Conservation (phyloP, 2,113 vertebrate genomes). For the Rhineura floridana region DNA sequence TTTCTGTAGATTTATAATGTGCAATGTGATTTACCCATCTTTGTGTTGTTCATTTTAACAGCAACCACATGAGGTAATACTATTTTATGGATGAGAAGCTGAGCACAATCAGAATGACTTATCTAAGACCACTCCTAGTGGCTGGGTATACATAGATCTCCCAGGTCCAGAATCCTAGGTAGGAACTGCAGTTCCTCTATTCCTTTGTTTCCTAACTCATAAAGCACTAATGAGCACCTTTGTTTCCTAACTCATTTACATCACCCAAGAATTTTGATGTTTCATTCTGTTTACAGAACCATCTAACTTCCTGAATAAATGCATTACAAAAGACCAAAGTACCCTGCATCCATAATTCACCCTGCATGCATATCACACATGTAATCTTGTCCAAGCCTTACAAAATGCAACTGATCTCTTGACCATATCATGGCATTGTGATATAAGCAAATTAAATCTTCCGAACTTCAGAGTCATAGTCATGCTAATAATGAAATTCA, state of each 20-base stretch:
- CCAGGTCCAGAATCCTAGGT: neutral
- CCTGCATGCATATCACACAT: neutral
- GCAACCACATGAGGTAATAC: neutral
- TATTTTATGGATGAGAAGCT: neutral
- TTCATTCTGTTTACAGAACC: neutral
- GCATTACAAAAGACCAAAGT: neutral
- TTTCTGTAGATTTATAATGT: neutral
- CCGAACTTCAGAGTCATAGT: neutral
- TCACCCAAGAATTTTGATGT: neutral
- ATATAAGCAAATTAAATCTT: neutral
- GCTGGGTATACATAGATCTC: neutral
- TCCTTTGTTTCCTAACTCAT: neutral
- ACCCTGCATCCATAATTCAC: neutral
- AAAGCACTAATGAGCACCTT: too few relatives aligned
- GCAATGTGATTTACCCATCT: neutral
- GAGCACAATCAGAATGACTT: neutral
- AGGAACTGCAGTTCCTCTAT: fast-evolving
- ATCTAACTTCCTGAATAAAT: neutral
- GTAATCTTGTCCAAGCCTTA: neutral
- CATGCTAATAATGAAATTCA: neutral
- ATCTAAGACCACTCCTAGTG: neutral
- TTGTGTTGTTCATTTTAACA: neutral
- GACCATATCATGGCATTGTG: neutral
- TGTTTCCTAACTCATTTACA: conserved; percentile 3
- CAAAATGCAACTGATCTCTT: neutral